Evolutionary conservation across 2,797 vertebrate genomes (phyloP), one percentile per base, ranked within the genome.

Genomic region (Odontamblyopus lacepedii): DNA sequence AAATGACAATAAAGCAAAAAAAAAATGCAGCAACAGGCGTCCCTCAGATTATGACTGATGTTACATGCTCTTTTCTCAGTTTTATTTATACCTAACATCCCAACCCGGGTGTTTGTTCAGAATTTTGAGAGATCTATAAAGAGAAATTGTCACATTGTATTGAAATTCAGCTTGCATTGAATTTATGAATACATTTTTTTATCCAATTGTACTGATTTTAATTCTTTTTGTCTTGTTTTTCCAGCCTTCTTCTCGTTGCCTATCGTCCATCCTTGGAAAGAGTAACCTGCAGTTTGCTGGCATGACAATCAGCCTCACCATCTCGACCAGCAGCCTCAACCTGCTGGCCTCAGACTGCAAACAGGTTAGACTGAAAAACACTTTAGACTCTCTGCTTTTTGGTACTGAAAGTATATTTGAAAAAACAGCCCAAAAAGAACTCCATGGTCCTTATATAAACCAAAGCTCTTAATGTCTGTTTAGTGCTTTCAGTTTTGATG

Each of bases 251-350:
- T 88, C 96, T 77, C 97, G 96, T 51, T 94, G 95, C 5, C 88
- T 99, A 64, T 94, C 94, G 53, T 96, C 97, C 75, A 97, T 99
- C 85, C 91, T 99, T 81, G 98, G 98, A 71, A 98, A 97, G 87
- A 98, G 96, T 87, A 99, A 99, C 93, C 94, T 99, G 86, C 98
- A 98, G 91, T 99, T 99, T 61, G 97, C 98, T 0, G 97, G 96
- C 59, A 97, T 98, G 97, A 96, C 96, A 74, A 98, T 99, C 93
- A 97, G 93, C 73, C 95, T 99, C 70, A 98, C 97, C 32, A 95
- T 99, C 80, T 98, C 97, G 1, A 99, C 97, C 91, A 98, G 96
- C 95, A 99, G 97, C 91, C 96, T 99, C 86, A 99, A 98, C 90
- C 96, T 99, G 84, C 95, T 97, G 95, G 97, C 97, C 0, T 93